Evolutionary conservation across 2,797 vertebrate genomes (phyloP).

Genomic region (Aratinga solstitialis): DNA sequence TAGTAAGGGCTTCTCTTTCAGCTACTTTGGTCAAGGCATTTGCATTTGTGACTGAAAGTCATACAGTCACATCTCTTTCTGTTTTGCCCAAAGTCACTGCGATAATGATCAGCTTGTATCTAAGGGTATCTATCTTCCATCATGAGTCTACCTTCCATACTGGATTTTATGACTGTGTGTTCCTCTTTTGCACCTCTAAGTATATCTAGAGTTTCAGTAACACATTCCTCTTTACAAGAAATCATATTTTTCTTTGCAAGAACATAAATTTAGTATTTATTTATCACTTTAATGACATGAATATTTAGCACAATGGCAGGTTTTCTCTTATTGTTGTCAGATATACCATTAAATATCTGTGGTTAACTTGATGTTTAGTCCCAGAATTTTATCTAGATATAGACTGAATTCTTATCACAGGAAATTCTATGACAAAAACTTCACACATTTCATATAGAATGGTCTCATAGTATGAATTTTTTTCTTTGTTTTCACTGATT

Average conservation of each 20-base stretch:
- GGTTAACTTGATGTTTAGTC: neutral
- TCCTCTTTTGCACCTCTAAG: neutral
- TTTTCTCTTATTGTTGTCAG: neutral
- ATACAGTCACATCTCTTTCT: neutral
- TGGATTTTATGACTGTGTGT: neutral
- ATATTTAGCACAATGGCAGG: neutral
- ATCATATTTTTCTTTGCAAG: neutral
- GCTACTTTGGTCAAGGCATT: neutral
- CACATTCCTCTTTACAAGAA: neutral
- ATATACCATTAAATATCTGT: neutral
- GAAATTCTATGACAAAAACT: neutral
- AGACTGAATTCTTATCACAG: neutral
- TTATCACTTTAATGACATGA: neutral
- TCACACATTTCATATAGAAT: neutral
- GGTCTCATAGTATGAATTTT: neutral
- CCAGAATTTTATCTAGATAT: neutral
- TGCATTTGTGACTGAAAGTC: neutral
- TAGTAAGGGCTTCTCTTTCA: neutral
- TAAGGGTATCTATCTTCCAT: neutral
- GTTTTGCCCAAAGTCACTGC: neutral
- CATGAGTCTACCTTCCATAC: neutral
- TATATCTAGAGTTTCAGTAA: neutral
- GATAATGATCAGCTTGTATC: neutral
- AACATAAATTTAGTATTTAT: neutral
- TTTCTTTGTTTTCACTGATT: neutral